Evolutionary conservation across 2,888 invertebrate genomes (phyloP), one percentile per base, ranked within the genome.

Genomic region (Drosophila mimica): DNA sequence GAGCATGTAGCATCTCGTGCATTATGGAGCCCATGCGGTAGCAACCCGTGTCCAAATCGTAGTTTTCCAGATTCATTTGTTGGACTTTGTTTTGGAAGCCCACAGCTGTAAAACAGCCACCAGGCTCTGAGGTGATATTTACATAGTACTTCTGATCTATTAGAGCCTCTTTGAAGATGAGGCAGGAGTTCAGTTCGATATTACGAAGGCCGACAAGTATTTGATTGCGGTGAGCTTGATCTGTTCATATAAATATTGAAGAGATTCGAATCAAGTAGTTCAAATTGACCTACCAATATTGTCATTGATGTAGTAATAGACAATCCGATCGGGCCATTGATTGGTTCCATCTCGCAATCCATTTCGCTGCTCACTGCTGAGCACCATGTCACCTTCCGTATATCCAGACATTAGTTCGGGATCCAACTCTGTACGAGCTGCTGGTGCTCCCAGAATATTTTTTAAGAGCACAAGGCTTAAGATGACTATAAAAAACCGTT

Each of bases 91-190:
- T 95, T 2, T 38, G 64, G n/a, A 95, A 93, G 0, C 97, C 97
- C 0, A 97, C 96, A 69, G 95, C 95, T 17, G 96, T 96, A 95
- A 95, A 96, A 88, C 97, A 97, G 0, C 97, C 97, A 0, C 95
- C 46, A 0, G 64, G 57, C 28, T 77, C 48, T 0, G 88, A 84
- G 0, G 90, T 91, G 0, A 93, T 90, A 43, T 88, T 87, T 17
- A 93, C 83, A 65, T 83, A 92, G 40, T 81, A 75, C 0, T 43
- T 36, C 11, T 85, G 83, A 17, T 80, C 77, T 0, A 94, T 93
- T 0, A 93, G 93, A 82, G 95, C 94, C 0, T 95, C 95, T n/a
- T 95, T 94, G 90, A 96, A 97, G 58, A 94, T 94, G 11, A 97
- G 93, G 85, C 97, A 97, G 0, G 97, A 96, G 75, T 95, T 93